Evolutionary conservation across 2,888 invertebrate genomes (phyloP).

Genomic region (Platycheirus rosarum): DNA sequence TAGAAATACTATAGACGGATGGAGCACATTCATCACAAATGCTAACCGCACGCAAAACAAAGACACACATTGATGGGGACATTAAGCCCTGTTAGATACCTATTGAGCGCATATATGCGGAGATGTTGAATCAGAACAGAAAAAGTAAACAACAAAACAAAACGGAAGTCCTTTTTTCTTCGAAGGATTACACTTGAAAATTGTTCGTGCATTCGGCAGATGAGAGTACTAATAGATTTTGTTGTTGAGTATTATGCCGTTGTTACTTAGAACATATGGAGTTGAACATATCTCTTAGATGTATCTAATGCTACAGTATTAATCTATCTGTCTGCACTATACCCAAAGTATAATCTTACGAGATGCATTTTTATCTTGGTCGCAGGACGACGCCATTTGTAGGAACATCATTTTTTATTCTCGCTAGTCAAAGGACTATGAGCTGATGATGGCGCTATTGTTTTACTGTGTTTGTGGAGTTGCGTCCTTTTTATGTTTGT

Average conservation of each 20-base stretch:
- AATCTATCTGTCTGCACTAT: slow-evolving; percentile 33
- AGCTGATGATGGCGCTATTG: slow-evolving; percentile 25
- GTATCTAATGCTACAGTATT: slow-evolving; percentile 46
- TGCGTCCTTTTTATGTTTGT: slow-evolving; percentile 19
- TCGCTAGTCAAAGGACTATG: background rate
- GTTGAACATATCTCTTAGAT: slow-evolving; percentile 41
- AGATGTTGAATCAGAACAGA: slow-evolving; percentile 68
- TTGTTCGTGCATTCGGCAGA: slow-evolving; percentile 19
- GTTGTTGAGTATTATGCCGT: slow-evolving; percentile 8
- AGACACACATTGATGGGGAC: slow-evolving; percentile 13
- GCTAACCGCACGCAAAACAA: slow-evolving; percentile 44
- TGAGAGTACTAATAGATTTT: slow-evolving; percentile 33
- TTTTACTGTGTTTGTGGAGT: slow-evolving; percentile 6
- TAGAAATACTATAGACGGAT: slow-evolving; percentile 20
- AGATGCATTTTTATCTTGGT: background rate
- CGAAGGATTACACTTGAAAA: slow-evolving; percentile 59
- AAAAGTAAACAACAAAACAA: slow-evolving; percentile 68
- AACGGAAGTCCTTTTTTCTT: slow-evolving; percentile 35
- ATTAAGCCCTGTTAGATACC: slow-evolving; percentile 43
- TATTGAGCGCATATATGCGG: slow-evolving; percentile 47
- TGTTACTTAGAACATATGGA: background rate
- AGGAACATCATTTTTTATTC: background rate
- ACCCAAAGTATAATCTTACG: too few species aligned
- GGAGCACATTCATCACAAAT: slow-evolving; percentile 46
- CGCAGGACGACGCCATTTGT: too few species aligned